A percentile compares a stretch with the other conserved stretches of the same genome.
Conservation (phyloP, 2,797 vertebrate species). For the Galagoides demidoff region DNA sequence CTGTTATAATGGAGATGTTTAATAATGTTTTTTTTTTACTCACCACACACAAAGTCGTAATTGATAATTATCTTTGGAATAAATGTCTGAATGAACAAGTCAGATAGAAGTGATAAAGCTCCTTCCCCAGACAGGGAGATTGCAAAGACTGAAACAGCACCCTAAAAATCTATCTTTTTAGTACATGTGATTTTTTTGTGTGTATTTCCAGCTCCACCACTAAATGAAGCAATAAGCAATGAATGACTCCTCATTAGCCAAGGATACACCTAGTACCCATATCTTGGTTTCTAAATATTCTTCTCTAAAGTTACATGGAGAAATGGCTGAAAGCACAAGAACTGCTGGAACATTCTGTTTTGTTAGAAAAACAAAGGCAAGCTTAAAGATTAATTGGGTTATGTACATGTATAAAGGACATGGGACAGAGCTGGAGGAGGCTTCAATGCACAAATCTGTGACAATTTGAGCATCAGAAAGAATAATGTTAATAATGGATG, state of each 20-base stretch:
- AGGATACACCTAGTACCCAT: not conserved
- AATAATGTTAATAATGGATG: not conserved
- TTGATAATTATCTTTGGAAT: not conserved
- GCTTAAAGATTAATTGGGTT: slow-evolving; percentile 6
- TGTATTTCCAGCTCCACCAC: not conserved
- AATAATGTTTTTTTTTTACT: not conserved
- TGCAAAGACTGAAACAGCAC: not conserved
- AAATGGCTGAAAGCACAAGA: not conserved
- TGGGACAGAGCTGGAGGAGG: not conserved
- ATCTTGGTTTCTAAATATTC: slow-evolving; percentile 23
- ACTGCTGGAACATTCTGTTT: not conserved
- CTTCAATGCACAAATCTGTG: not conserved
- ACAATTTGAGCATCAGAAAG: slow-evolving; percentile 50
- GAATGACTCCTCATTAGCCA: not conserved
- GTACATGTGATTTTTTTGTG: not conserved
- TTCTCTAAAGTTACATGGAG: not conserved
- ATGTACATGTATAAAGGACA: not conserved
- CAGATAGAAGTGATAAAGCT: not conserved
- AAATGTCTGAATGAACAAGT: not conserved
- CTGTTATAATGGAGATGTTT: not conserved
- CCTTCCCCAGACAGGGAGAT: not conserved
- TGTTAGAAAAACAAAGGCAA: slow-evolving; percentile 28
- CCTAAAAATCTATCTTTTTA: not conserved
- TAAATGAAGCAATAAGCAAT: not conserved
- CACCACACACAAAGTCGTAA: not conserved